Percentiles rank a stretch among this genome's conserved stretches.
Evolutionary conservation across 2,113 vertebrate species (phyloP).

Genomic region (Gymnocephalus cernua): DNA sequence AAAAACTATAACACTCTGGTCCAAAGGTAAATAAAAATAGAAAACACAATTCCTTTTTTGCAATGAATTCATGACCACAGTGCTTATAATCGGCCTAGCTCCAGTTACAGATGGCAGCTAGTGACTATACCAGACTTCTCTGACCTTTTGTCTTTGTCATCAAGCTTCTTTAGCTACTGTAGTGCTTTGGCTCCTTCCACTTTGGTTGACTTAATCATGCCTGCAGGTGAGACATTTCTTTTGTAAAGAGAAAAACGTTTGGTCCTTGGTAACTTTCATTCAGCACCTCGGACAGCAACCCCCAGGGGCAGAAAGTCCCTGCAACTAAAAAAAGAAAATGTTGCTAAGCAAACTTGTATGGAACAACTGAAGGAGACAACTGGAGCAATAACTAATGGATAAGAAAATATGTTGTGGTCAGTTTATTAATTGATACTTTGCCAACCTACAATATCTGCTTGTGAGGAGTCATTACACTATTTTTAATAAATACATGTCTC

Average conservation of each 20-base stretch:
- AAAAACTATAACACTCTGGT: not conserved
- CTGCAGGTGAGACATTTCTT: not conserved
- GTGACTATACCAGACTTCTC: not conserved
- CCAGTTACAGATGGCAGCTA: not conserved
- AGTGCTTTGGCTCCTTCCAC: not conserved
- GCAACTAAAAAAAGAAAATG: not conserved
- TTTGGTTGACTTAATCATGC: not conserved
- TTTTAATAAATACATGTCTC: not conserved
- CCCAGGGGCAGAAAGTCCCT: not conserved
- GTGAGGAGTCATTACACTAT: not conserved
- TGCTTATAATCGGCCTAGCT: not conserved
- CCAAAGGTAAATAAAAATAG: not conserved
- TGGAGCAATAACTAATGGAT: not conserved
- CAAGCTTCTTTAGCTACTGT: not conserved
- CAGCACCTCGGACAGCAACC: slow-evolving; percentile 76
- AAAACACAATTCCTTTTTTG: not conserved
- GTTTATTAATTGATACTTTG: not conserved
- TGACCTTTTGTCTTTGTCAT: not conserved
- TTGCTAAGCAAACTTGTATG: not conserved
- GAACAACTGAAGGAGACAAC: not conserved
- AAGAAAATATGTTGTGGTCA: not conserved
- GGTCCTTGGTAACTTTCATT: slow-evolving; percentile 12
- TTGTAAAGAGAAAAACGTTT: not conserved
- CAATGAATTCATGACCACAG: not conserved
- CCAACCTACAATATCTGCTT: not conserved